Evolutionary conservation across 2,888 invertebrate genomes (phyloP), one percentile per base, ranked within the genome.

Genomic region (Caenorhabditis becei): DNA sequence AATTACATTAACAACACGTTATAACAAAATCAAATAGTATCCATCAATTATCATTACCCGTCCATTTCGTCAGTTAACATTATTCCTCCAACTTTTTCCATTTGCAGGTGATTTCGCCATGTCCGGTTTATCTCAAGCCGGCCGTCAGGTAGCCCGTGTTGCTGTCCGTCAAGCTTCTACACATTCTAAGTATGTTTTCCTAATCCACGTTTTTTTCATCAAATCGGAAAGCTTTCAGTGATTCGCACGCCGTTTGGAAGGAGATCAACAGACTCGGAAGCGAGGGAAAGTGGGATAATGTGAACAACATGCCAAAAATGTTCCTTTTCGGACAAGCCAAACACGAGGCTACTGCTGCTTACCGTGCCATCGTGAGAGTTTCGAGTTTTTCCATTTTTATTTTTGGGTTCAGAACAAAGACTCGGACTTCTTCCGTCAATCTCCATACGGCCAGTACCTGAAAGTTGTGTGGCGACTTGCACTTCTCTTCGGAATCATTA

Each of bases 221-320:
- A 16, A n/a, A 24, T 51, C 16, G 32, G 18, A 53, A 16, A 53
- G 16, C 26, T 74, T 74, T 37, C 41, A 80, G 79, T 23, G 69
- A 80, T 24, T 69, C 74, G 5, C 66, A 81, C 28, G 71, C 80
- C 11, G 69, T 85, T 18, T 88, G 87, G 83, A 83, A 83, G 62
- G 85, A 87, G 62, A 88, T 89, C 71, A 88, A 89, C 82, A 77
- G 84, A 37, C 83, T 88, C 20, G 87, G 84, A 8, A 82, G 85
- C 54, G 86, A 87, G 69, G 88, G 89, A 54, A 88, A 88, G 72
- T 89, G 89, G 89, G 88, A 89, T 56, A 86, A 81, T 58, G 77
- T 89, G 72, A 87, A 88, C 80, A 88, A 89, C 70, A 79, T 66
- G 44, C 88, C 89, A 32, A 85, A 86, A 61, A 65, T 85, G 75